Evolutionary conservation across 1,140 invertebrate species (phyloP), one percentile per base, ranked within the genome.

Genomic region (Drosophila ercepeae): DNA sequence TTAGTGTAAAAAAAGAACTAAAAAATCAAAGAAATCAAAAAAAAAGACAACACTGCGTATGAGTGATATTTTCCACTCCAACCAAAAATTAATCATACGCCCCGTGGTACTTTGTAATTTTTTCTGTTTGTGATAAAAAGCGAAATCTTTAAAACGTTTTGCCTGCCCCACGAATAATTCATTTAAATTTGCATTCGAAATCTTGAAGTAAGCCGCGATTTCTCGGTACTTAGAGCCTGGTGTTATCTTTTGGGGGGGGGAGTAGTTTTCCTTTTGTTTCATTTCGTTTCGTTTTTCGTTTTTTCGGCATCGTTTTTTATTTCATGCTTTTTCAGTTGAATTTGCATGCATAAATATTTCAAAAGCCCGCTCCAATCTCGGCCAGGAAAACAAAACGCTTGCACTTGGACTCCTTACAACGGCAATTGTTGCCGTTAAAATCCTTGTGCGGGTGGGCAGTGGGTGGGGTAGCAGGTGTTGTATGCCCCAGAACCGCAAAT

Each of bases 291-390:
- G 23, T 45, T 39, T 58, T 34, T 25, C 7, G 27, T 64, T 65
- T 55, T 21, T 50, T 72, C 55, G 23, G 41, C 50, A 32, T 60
- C 50, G 48, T 25, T 61, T 41, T 46, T 14, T 1, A 23, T 14
- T 65, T 48, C 51, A n/a, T 32, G 46, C 25, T 61, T 75, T 65
- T 50, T 50, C n/a, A 54, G 51, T 41, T 71, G 60, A 67, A 82
- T 81, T 81, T 82, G 78, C 77, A 81, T 81, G 77, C 77, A 77
- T 77, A 81, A 81, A 81, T 81, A 82, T 81, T 81, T 77, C 53
- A 77, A 54, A 77, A 82, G 55, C 51, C 41, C 46, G 63, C 60
- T 67, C 60, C 63, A 67, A 67, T 67, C 63, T 67, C 60, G 46
- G 48, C 46, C 60, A 67, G n/a, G 36, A 52, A 45, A 67, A 67